Conservation (phyloP, 92 coral and sea anemone species). For the Diadumene lineata region DNA sequence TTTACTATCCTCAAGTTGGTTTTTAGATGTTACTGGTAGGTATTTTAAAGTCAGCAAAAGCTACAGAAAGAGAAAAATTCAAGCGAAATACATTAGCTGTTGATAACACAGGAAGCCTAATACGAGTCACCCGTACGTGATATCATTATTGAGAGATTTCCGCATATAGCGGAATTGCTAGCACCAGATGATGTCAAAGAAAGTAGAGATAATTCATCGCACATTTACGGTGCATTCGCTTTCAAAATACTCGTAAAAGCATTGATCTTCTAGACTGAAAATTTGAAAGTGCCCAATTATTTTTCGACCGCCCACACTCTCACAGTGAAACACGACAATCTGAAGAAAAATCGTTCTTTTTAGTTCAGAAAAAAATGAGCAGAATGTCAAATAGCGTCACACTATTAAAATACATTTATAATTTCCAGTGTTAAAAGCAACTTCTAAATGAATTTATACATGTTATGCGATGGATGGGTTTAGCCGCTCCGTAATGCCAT, state of each 20-base stretch:
- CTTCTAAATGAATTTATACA: no score
- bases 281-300: no score
- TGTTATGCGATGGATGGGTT: no score
- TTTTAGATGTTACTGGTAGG: conserved; percentile 84
- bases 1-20: conserved; percentile 93
- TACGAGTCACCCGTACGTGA: not conserved
- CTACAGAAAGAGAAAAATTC: conserved; percentile 35
- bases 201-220: not conserved
- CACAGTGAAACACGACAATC: no score
- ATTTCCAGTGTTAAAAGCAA: no score
- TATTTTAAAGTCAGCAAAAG: conserved; percentile 75
- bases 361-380: no score
- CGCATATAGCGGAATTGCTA: not conserved
- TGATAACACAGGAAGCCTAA: not conserved
- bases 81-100: not conserved
- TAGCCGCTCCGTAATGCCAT: no score
- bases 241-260: no score
- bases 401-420: no score
- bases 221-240: not conserved
- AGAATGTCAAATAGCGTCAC: no score
- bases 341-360: no score
- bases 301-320: no score
- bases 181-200: not conserved
- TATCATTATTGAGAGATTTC: not conserved
- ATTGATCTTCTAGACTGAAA: not conserved